Evolutionary conservation across 2,888 invertebrate species (phyloP).

Genomic region (Flexamia atlantica): DNA sequence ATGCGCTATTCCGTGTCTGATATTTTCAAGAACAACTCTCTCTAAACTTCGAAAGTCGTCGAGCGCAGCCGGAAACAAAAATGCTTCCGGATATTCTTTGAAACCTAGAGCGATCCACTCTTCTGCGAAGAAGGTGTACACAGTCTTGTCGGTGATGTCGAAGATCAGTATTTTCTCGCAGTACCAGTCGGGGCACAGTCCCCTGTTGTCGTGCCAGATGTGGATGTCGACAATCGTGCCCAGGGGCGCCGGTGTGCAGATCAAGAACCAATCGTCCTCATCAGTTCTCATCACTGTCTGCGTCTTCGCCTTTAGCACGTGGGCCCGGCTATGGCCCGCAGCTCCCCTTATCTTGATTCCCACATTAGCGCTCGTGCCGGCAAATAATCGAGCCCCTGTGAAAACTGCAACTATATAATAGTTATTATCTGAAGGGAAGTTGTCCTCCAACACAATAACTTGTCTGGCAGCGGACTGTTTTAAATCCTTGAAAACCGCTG

Average conservation of each 20-base stretch:
- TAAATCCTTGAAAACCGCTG: too few relatives aligned
- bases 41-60: not conserved
- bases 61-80: not conserved
- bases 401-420: not conserved
- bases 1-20: not conserved
- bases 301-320: not conserved
- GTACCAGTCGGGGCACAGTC: not conserved
- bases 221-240: not conserved
- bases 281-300: not conserved
- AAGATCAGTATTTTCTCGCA: not conserved
- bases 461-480: too few relatives aligned
- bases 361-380: not conserved
- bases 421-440: not conserved
- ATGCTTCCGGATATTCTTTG: not conserved
- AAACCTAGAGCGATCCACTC: not conserved
- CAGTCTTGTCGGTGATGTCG: not conserved
- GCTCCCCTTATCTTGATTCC: not conserved
- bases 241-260: not conserved
- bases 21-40: not conserved
- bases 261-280: conserved; percentile 1
- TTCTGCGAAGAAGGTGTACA: not conserved
- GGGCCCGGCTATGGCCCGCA: not conserved
- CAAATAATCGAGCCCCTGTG: not conserved
- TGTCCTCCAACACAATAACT: too few relatives aligned
- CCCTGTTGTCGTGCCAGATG: conserved; percentile 7